phyloP scores from a whole-genome alignment of 2,888 invertebrate species.

The Agrochola lychnidis region DNA sequence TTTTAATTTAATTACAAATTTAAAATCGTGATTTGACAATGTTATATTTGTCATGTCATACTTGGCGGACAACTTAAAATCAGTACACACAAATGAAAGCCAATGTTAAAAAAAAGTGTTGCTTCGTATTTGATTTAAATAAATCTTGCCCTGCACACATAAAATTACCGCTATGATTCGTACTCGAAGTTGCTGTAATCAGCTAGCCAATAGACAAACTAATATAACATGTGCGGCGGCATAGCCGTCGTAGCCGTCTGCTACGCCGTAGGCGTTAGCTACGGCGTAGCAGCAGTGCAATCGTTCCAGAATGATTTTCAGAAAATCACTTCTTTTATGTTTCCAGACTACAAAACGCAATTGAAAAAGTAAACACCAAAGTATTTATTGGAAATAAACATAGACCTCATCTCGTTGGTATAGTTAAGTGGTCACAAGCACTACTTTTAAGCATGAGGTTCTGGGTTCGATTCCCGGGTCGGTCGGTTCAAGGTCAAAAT shows the following conservation, averaged over 20 bases:
- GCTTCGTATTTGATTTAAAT: neutral
- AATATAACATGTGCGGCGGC: neutral
- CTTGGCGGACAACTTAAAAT: neutral
- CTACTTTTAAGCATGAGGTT: neutral
- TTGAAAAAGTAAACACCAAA: neutral
- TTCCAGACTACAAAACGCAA: neutral
- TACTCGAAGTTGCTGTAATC: neutral
- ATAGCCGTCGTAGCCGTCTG: neutral
- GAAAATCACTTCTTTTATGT: neutral
- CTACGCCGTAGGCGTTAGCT: conserved; percentile 36
- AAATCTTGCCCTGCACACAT: neutral
- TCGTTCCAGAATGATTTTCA: neutral
- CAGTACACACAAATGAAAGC: neutral
- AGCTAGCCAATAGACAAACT: neutral
- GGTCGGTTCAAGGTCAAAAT: neutral
- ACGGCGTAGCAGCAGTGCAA: conserved; percentile 18
- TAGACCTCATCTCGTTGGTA: neutral
- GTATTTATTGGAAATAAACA: neutral
- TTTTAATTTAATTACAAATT: no score
- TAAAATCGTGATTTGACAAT: no score
- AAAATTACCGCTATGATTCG: neutral
- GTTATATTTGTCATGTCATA: no score
- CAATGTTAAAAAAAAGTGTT: neutral
- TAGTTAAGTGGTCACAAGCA: neutral
- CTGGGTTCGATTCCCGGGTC: neutral